Percentiles rank a stretch among this genome's conserved stretches.
phyloP scores from a whole-genome alignment of 23 tunicate genomes.

The Trididemnum clinides region DNA sequence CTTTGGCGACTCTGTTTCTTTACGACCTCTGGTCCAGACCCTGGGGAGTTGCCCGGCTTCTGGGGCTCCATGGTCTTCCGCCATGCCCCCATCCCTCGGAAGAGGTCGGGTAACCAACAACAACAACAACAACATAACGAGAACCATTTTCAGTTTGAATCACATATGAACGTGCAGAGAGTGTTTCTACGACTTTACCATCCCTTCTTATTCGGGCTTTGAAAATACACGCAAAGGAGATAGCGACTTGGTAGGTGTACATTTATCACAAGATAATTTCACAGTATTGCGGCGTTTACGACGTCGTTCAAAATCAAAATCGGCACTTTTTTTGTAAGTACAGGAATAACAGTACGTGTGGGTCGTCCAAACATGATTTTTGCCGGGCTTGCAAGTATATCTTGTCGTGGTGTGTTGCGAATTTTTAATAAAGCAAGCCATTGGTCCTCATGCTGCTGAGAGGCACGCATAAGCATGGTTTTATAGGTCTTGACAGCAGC shows the following conservation, averaged over 20 bases:
- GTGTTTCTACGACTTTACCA: background rate
- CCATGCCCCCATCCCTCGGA: too few species aligned
- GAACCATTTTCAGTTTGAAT: background rate
- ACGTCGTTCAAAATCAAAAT: background rate
- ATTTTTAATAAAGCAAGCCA: constrained; percentile 10
- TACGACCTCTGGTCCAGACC: too few species aligned
- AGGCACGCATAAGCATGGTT: background rate
- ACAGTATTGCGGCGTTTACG: background rate
- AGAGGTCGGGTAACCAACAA: too few species aligned
- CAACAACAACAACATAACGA: too few species aligned
- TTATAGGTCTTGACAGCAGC: background rate
- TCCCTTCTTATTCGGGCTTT: constrained; percentile 25
- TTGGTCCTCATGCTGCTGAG: background rate
- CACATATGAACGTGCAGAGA: background rate
- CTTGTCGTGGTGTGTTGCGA: constrained; percentile 30
- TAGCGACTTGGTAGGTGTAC: background rate
- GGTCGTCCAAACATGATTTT: constrained; percentile 14
- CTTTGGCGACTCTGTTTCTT: too few species aligned
- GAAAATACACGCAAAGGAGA: constrained; percentile 16
- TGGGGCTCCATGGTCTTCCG: too few species aligned
- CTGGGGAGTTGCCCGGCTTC: too few species aligned
- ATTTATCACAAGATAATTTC: constrained; percentile 1
- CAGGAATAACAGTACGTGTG: constrained; percentile 24
- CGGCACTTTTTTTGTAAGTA: background rate
- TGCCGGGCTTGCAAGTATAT: constrained; percentile 4